Conservation (phyloP, 2,113 vertebrate species). For the Monarcha castaneiventris region DNA sequence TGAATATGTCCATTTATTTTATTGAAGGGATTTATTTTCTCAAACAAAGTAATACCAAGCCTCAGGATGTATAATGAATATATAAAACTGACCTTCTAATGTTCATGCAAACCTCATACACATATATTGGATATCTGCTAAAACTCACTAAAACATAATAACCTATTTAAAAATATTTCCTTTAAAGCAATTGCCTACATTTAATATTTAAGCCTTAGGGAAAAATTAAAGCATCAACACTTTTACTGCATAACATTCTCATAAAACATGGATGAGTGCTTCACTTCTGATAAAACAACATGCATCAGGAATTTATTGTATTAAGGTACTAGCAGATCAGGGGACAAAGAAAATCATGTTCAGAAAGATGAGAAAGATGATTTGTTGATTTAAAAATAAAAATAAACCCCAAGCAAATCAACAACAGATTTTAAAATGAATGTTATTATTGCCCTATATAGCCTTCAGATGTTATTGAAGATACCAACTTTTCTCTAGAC, state of each 20-base stretch:
- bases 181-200: not conserved
- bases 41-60: not conserved
- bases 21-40: not conserved
- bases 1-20: not conserved
- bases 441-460: not conserved
- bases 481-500: not conserved
- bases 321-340: not conserved
- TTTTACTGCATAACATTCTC: not conserved
- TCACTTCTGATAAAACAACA: slow-evolving; percentile 1
- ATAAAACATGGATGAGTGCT: slow-evolving; percentile 6
- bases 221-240: slow-evolving; percentile 19
- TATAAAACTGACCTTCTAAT: not conserved
- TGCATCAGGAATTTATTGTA: not conserved
- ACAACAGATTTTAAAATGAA: not conserved
- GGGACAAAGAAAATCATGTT: not conserved
- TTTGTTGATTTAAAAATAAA: not conserved
- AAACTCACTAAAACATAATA: not conserved
- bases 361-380: not conserved
- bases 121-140: not conserved
- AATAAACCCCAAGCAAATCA: not conserved
- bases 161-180: not conserved
- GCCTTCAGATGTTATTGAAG: not conserved
- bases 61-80: not conserved
- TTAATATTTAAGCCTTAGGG: slow-evolving; percentile 31
- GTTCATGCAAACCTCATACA: not conserved